A percentile compares a stretch with the other conserved stretches of the same genome.
These are phyloP conservation scores for Mylabris phalerata DNA, from an alignment of 1,140 invertebrate genomes.

Conservation along the genomic window DNA sequence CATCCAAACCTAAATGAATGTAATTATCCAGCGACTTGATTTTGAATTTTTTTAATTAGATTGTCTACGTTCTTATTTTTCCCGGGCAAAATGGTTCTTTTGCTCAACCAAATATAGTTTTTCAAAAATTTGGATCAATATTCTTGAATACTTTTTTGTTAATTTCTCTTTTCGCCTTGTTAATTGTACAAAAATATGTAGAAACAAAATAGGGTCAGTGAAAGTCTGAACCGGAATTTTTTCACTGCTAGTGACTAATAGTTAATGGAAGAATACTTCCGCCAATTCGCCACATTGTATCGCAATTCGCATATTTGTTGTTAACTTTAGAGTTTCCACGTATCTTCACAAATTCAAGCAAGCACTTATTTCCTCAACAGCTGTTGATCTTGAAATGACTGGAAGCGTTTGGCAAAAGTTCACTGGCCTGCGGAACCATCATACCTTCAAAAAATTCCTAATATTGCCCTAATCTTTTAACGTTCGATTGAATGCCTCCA, in stretches of 20 bases:
- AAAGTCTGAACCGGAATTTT: constrained; percentile 30
- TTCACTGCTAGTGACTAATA: constrained; percentile 29
- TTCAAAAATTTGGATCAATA: constrained; percentile 24
- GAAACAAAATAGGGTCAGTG: constrained; percentile 38
- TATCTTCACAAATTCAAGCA: constrained; percentile 10
- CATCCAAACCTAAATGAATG: background rate
- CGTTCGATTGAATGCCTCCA: constrained; percentile 22
- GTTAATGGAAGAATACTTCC: constrained; percentile 28
- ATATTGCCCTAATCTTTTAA: constrained; percentile 29
- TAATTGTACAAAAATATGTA: constrained; percentile 37
- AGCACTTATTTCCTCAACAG: constrained; percentile 7
- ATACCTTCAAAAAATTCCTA: constrained; percentile 29
- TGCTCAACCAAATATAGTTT: constrained; percentile 34
- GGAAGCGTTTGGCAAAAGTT: constrained; percentile 46
- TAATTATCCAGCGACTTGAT: background rate
- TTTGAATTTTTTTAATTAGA: constrained; percentile 34
- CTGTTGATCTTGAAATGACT: constrained; percentile 33
- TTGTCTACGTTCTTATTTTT: constrained; percentile 37
- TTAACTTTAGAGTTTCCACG: background rate
- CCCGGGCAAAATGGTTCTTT: constrained; percentile 34
- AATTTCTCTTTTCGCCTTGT: constrained; percentile 33
- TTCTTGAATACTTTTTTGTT: constrained; percentile 22
- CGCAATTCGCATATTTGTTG: constrained; percentile 29
- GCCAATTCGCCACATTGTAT: constrained; percentile 25
- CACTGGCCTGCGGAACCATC: constrained; percentile 27